These are phyloP conservation scores for Glyptemys insculpta DNA, from an alignment of 2,797 vertebrate genomes.

Conservation along the genomic window DNA sequence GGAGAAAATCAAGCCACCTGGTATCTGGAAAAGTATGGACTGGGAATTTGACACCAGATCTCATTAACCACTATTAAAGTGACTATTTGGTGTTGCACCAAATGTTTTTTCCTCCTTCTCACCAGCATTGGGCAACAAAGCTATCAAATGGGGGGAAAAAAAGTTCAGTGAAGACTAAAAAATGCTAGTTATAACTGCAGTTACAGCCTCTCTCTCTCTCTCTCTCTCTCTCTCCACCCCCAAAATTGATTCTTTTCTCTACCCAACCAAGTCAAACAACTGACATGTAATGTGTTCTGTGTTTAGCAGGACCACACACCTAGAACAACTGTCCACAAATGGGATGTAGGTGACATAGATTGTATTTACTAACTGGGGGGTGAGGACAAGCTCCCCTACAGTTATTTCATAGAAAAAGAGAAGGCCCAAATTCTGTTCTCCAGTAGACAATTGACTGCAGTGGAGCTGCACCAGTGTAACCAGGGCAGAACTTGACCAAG, in stretches of 20 bases:
- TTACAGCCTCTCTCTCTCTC: background rate
- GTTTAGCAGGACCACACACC: background rate
- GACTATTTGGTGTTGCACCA: background rate
- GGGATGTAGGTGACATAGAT: background rate
- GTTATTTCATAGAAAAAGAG: background rate
- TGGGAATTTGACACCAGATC: constrained; percentile 2
- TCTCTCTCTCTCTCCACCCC: background rate
- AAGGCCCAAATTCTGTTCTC: background rate
- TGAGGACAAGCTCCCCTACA: background rate
- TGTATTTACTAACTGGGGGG: background rate
- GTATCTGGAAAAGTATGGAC: background rate
- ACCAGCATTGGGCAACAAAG: background rate
- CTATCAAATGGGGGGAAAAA: background rate
- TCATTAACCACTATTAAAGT: background rate
- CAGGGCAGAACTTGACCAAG: rapidly evolving
- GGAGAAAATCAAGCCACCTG: background rate
- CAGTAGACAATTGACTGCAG: background rate
- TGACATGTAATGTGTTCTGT: rapidly evolving
- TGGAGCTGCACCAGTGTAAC: background rate
- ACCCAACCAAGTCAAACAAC: background rate
- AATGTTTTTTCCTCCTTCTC: background rate
- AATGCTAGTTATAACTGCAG: background rate
- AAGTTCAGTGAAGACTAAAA: background rate
- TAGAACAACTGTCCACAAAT: background rate
- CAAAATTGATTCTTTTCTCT: background rate